Evolutionary conservation across 2,888 invertebrate genomes (phyloP), one percentile per base, ranked within the genome.

Genomic region (Agrotis clavis): DNA sequence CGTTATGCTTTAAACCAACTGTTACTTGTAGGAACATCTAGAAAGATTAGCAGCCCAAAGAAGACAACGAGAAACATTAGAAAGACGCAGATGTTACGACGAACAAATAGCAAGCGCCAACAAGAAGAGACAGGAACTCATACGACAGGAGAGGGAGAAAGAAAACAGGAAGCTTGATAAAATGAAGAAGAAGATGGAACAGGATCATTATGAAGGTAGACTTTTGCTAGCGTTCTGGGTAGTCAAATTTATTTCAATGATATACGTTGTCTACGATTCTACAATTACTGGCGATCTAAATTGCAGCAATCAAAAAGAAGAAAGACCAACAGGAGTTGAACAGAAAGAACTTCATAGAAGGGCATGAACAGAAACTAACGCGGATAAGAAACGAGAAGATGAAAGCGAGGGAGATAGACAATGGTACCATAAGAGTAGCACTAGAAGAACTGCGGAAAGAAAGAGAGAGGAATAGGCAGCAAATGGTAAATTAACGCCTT

Each of bases 41-140:
- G 95, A 95, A 86, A 82, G 86, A 65, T 75, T 82, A 54, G 86
- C 90, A 66, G 89, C 87, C 30, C 80, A 89, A 53, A 92, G 83
- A 82, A 86, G 89, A 62, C 91, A 92, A 53, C 87, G 88, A 77
- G 95, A 95, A 77, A 95, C 94, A 90, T 60, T 86, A 5, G 93
- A 94, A 67, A 90, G 94, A 9, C 89, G 95, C 14, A 85, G 81
- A 71, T 91, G 91, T 1, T 96, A 96, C 68, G 94, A 95, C 59
- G 92, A 94, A 81, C 96, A 96, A 78, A 95, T 96, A 78, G 90
- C 92, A 0, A 94, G 92, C 51, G 94, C 95, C 0, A 93, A 91
- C 54, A 91, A 87, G 79, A 92, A 91, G 76, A 91, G 92, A 83
- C 90, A 90, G 51, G 93, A 94, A 53, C 70, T 88, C 4, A 79